A percentile compares a stretch with the other conserved stretches of the same genome.
Evolutionary conservation across 2,888 invertebrate genomes (phyloP).

Genomic region (Latrodectus elegans): DNA sequence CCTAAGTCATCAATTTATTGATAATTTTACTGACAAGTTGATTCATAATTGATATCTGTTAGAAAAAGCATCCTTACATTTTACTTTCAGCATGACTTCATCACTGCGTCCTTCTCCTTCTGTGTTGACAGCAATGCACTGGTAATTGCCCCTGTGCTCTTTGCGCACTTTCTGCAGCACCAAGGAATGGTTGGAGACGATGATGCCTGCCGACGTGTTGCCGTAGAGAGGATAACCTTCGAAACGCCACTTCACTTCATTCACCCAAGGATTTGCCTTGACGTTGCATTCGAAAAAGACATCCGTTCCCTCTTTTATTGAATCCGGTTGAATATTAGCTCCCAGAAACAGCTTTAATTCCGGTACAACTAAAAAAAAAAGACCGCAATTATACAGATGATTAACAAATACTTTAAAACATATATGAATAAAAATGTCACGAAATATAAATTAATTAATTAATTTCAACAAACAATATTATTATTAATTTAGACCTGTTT

Average conservation of each 20-base stretch:
- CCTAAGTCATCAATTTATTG: too few relatives aligned
- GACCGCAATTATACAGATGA: too few relatives aligned
- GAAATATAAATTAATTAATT: too few relatives aligned
- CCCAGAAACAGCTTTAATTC: conserved; percentile 87
- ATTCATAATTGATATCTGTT: too few relatives aligned
- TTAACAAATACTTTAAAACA: too few relatives aligned
- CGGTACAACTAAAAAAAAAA: conserved; percentile 83
- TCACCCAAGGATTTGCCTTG: conserved; percentile 88
- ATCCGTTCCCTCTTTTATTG: conserved; percentile 94
- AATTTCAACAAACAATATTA: too few relatives aligned
- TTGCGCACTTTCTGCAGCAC: conserved; percentile 72
- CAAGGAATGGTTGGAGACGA: conserved; percentile 72
- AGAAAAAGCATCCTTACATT: conserved; percentile 70
- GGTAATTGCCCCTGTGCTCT: conserved; percentile 71
- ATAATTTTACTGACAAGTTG: too few relatives aligned
- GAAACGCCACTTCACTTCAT: conserved; percentile 85
- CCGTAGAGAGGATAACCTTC: conserved; percentile 70
- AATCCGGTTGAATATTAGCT: conserved; percentile 87
- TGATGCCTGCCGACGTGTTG: conserved; percentile 71
- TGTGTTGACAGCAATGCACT: conserved; percentile 71
- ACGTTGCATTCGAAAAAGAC: conserved; percentile 95
- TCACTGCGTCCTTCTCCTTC: conserved; percentile 72
- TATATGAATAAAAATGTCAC: too few relatives aligned
- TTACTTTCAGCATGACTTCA: conserved; percentile 71
- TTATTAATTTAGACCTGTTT: too few relatives aligned